A percentile compares a stretch with the other conserved stretches of the same genome.
Evolutionary conservation across 2,888 invertebrate genomes (phyloP).

Genomic region (Vandiemenella viatica): DNA sequence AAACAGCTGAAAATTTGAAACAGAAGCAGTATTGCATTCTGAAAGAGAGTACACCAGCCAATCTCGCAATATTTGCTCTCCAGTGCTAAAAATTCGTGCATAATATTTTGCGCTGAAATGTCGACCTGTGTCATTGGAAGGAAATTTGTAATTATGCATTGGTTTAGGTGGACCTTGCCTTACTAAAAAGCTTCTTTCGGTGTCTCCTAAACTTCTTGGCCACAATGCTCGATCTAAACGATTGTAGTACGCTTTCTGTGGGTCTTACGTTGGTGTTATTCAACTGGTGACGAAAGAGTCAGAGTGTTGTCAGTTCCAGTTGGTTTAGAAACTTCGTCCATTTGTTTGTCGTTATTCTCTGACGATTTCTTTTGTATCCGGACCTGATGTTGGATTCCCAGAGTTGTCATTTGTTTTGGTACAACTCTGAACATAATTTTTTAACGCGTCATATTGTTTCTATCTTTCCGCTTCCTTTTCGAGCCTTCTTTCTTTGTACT

Average conservation of each 20-base stretch:
- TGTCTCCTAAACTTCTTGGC: slow-evolving; percentile 9
- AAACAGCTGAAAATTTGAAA: neutral
- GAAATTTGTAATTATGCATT: too few relatives aligned
- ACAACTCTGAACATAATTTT: neutral
- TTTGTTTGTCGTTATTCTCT: neutral
- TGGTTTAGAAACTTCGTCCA: neutral
- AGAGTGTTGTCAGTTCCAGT: neutral
- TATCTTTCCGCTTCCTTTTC: neutral
- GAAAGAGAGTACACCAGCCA: too few relatives aligned
- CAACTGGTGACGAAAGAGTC: neutral
- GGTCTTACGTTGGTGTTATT: too few relatives aligned
- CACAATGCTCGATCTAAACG: slow-evolving; percentile 11
- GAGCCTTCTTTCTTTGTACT: neutral
- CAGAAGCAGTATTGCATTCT: slow-evolving; percentile 1
- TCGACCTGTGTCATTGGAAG: too few relatives aligned
- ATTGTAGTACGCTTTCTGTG: too few relatives aligned
- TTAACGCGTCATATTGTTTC: neutral
- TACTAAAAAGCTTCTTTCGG: too few relatives aligned
- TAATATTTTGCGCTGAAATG: too few relatives aligned
- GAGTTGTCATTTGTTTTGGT: neutral
- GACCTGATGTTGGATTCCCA: too few relatives aligned
- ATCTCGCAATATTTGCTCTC: too few relatives aligned
- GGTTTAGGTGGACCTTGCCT: too few relatives aligned
- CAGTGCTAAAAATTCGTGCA: too few relatives aligned
- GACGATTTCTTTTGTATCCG: neutral